Base-by-base conservation (phyloP, 2,888 invertebrate species). In the Watsonalla binaria region DNA sequence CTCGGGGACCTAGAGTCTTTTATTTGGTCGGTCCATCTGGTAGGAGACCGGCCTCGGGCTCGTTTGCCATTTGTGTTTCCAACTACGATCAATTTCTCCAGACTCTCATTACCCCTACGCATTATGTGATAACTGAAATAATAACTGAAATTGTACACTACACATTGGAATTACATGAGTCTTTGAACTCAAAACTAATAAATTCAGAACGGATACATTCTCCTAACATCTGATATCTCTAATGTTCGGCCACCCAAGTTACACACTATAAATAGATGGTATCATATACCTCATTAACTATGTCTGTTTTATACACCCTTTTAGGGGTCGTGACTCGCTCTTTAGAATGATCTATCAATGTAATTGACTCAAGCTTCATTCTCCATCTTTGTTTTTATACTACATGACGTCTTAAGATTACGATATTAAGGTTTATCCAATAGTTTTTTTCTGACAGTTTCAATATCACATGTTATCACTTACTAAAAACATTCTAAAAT, bases 261-360 rank as follows among this genome's bases (percentile, higher is more conserved):
- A 49, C 15, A 15, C 11, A 49, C 14, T 15, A 42, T 11, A 42
- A 42, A 42, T 42, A 42, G 42, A 42, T 42, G 11, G 15, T 49
- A 49, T 49, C 49, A 49, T 9, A 37, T 49, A 14, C 49, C 35
- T 49, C 49, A 49, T 49, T 49, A 49, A 37, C 37, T 11, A 11
- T 42, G 42, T 42, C 42, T 42, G 42, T 42, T 42, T 42, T 42
- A 42, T 42, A 11, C 42, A 42, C 42, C 42, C 42, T 42, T 42
- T 42, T 8, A 42, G 5, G 42, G 42, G 42, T 42, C 42, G 42
- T 42, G 42, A 42, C 42, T 42, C 42, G 11, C 11, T 11, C 11
- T 11, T 11, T 42, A 11, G 11, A 42, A 42, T 42, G 42, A 42
- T 11, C 42, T 42, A 42, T 42, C 11, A 42, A 42, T 8, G 11